Evolutionary conservation across 2,888 invertebrate species (phyloP).

Genomic region (Oeneis ivallda): DNA sequence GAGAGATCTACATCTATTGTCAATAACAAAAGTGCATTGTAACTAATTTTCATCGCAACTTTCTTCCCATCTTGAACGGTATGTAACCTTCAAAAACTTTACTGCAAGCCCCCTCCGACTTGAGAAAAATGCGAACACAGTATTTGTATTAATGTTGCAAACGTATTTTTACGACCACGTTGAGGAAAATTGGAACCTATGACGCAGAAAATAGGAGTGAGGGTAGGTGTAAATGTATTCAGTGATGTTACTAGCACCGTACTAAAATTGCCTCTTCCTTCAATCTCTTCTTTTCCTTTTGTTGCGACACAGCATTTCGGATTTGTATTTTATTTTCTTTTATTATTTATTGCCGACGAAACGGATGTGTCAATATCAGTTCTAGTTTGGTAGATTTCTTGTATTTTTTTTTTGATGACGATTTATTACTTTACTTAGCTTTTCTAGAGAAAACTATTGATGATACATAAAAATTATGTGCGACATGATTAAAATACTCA

Average conservation of each 20-base stretch:
- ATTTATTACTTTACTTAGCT: too few relatives aligned
- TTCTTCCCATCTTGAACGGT: constrained; percentile 49
- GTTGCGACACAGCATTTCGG: constrained; percentile 57
- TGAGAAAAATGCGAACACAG: constrained; percentile 54
- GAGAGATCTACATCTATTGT: not conserved
- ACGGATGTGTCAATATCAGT: constrained; percentile 40
- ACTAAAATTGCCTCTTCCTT: constrained; percentile 71
- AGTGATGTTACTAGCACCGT: constrained; percentile 53
- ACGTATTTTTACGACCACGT: constrained; percentile 33
- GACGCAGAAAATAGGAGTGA: constrained; percentile 39
- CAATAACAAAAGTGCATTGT: constrained; percentile 39
- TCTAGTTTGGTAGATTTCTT: constrained; percentile 36
- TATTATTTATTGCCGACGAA: constrained; percentile 42
- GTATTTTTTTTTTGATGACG: constrained; percentile 19
- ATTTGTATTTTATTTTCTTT: constrained; percentile 57
- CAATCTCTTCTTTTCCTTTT: constrained; percentile 61
- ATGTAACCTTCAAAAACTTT: constrained; percentile 56
- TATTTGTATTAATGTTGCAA: constrained; percentile 54
- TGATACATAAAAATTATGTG: too few relatives aligned
- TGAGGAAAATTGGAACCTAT: constrained; percentile 42
- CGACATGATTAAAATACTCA: too few relatives aligned
- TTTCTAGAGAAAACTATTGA: too few relatives aligned
- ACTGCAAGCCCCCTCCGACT: constrained; percentile 45
- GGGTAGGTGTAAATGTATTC: constrained; percentile 37
- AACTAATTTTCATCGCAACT: constrained; percentile 44